Evolutionary conservation across 2,888 invertebrate genomes (phyloP), one percentile per base, ranked within the genome.

Genomic region (Strigamia transsilvanica): DNA sequence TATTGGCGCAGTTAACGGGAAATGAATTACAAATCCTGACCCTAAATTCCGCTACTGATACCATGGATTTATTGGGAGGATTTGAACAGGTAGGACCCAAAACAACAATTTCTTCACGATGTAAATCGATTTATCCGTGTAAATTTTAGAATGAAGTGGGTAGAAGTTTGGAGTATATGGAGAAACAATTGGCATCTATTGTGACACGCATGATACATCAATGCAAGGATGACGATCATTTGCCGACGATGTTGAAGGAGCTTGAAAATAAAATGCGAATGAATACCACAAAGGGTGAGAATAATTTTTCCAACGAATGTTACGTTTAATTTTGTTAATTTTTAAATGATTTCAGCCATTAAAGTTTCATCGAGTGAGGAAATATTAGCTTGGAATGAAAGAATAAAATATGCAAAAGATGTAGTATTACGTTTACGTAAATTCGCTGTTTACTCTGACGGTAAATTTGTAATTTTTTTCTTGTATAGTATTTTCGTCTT

Each of bases 21-120:
- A 92, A 92, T 85, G 91, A 91, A 83, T 89, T 98, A 77, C 91
- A 92, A 85, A 92, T 93, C 0, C 89, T 98, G 83, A 92, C 94
- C 13, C 93, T 98, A 81, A 97, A 95, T 85, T 94, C 96, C 41
- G 93, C 95, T 46, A 97, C 96, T 93, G 98, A 98, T 87, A 96
- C 97, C 0, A 94, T 94, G 0, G 98, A 98, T 87, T 92, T 98
- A 81, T 90, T 98, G 1, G 99, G 99, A 80, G 97, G 98, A 84
- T 99, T 98, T 89, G 99, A 99, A 90, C 99, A 99, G 93, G 93
- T 93, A 86, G 89, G 90, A 2, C 1, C 0, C 0, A 46, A 10
- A 2, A 13, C 5, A 3, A 27, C 3, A 27, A 27, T 27, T 27
- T 27, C 2, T 27, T 27, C 3, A 27, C 1, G 3, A 2, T 46